Conservation (phyloP, 2,113 vertebrate species). For the Rhagologus leucostigma region DNA sequence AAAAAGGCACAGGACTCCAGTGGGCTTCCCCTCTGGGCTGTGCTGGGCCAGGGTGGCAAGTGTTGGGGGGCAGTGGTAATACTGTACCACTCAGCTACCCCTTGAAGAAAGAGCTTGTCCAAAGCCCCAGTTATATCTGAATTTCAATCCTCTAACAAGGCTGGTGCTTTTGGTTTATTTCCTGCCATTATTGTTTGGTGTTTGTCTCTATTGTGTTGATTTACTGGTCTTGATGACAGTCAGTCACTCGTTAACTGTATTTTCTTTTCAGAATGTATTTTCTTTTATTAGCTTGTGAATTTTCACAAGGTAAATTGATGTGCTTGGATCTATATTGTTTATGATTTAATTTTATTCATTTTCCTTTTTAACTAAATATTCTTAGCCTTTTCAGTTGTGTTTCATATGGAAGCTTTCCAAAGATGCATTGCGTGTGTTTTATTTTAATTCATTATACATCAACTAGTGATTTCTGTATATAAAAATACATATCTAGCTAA, state of each 20-base stretch:
- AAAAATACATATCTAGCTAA: not conserved
- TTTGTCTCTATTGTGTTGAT: not conserved
- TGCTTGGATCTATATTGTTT: not conserved
- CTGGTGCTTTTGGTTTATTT: not conserved
- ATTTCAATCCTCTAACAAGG: not conserved
- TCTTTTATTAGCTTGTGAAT: not conserved
- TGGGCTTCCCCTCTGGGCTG: not conserved
- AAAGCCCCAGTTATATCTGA: not conserved
- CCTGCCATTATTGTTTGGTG: not conserved
- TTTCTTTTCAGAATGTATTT: not conserved
- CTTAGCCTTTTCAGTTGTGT: not conserved
- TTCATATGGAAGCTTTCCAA: not conserved
- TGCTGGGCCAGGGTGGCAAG: not conserved
- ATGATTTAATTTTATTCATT: not conserved
- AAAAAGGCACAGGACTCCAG: accelerated
- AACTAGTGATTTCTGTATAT: not conserved
- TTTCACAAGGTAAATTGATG: not conserved
- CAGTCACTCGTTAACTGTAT: not conserved
- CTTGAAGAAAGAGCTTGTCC: not conserved
- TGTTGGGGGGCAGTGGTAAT: not conserved
- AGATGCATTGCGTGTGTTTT: not conserved
- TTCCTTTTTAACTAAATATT: slow-evolving; percentile 10
- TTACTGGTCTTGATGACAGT: not conserved
- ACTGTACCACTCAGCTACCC: not conserved
- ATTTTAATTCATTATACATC: slow-evolving; percentile 39